Conservation (phyloP, 2,888 invertebrate genomes). For the Calliopum simillimum region DNA sequence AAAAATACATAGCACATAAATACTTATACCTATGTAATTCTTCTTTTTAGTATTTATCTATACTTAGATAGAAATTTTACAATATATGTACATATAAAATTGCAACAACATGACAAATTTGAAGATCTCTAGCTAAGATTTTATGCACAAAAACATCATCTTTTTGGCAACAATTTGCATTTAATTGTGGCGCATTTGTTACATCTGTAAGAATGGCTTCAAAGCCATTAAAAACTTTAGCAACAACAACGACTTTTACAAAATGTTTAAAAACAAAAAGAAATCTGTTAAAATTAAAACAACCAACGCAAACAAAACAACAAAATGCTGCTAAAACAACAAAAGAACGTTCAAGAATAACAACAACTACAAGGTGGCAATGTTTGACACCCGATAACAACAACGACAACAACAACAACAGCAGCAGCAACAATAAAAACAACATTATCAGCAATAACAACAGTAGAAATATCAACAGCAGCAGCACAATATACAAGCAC, state of each 20-base stretch:
- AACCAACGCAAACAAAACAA: slow-evolving; percentile 24
- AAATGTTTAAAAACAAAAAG: slow-evolving; percentile 32
- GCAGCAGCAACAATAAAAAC: slow-evolving; percentile 17
- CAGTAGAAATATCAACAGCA: slow-evolving; percentile 10
- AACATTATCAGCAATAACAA: neutral
- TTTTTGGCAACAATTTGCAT: neutral
- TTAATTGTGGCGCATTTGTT: slow-evolving; percentile 17
- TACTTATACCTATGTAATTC: neutral
- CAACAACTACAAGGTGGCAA: slow-evolving; percentile 34
- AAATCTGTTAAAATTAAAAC: slow-evolving; percentile 35
- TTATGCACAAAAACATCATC: neutral
- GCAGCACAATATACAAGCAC: neutral
- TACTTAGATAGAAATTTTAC: neutral
- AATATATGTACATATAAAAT: neutral
- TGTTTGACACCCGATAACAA: slow-evolving; percentile 32
- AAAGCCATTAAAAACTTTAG: slow-evolving; percentile 11
- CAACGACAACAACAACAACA: neutral
- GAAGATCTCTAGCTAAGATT: neutral
- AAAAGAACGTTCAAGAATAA: slow-evolving; percentile 15
- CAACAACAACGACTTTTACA: slow-evolving; percentile 17
- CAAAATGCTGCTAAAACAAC: slow-evolving; percentile 29
- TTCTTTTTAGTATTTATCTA: slow-evolving; percentile 6
- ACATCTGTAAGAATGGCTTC: slow-evolving; percentile 38
- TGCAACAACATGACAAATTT: slow-evolving; percentile 1
- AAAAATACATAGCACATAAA: neutral